Base-by-base conservation (phyloP, 2,888 invertebrate species). In the Mechanitis messenoides region DNA sequence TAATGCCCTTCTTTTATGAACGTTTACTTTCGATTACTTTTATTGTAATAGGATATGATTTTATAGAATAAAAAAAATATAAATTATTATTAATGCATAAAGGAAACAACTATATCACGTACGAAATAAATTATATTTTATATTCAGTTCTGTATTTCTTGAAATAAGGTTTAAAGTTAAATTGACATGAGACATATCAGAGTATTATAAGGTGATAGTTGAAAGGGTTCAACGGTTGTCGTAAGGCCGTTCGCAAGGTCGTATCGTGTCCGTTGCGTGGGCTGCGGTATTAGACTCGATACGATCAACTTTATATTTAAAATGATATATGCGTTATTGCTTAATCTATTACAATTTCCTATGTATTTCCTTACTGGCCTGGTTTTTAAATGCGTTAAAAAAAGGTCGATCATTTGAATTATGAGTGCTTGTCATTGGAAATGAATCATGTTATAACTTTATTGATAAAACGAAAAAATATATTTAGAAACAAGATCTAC, bases 211-310 rank as follows among this genome's bases (percentile, higher is more conserved):
- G 67, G 80, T 76, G 79, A 83, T 77, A 81, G 81, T 82, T 74
- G 71, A 74, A 78, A 77, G 77, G 74, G 76, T 77, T 76, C 72
- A 69, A 68, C 64, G 60, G 68, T 71, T 76, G 76, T 75, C 72
- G 72, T 78, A 77, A 85, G 85, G 85, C 73, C 80, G 78, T 71
- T 69, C 20, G 72, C 81, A 83, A 84, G 84, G 82, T 69, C 73
- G 76, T 66, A 64, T 69, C 67, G 68, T 67, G 69, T 68, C 64
- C 63, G 66, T 57, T 60, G 57, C 56, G 60, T 54, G 59, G 56
- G 42, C 35, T 45, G 20, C 20, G 20, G 28, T 42, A 54, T 54
- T 46, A 53, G 47, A 45, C 38, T 11, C 45, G 42, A 42, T 56
- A 42, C 11, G 42, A 50, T 50, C 42, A 53, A 50, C 38, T 35